Base-by-base conservation (phyloP, 2,113 vertebrate genomes). In the Boulengeromyrus knoepffleri region DNA sequence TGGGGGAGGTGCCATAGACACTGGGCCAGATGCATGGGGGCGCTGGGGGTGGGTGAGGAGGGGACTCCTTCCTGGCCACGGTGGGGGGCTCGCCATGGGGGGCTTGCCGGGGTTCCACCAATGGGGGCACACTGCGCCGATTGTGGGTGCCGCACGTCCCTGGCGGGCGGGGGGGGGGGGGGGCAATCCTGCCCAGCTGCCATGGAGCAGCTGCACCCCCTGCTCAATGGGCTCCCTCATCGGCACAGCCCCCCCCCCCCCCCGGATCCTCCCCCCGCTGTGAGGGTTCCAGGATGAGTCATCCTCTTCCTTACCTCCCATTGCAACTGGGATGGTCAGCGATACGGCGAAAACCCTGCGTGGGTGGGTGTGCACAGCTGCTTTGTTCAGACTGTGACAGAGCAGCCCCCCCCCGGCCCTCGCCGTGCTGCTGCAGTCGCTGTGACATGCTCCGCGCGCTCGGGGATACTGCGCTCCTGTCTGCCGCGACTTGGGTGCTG, bases 391-490 rank as follows among this genome's bases (percentile, higher is more conserved):
- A 45, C 47, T 47, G 39, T 47, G 45, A 74, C 24, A 46, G n/a
- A 24, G 36, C 52, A n/a, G 42, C 42, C 56, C 24, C 53, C 53
- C 39, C 39, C 21, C 56, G 5, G 19, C 47, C 85, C 85, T 88
- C 84, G 90, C 89, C 83, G 36, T 7, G 80, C 89, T 42, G 46
- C 83, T 47, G 88, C 90, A 89, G 46, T 84, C 87, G 52, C 88
- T 88, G 88, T 17, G 56, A 90, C 80, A 88, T 49, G 88, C 90
- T 47, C 85, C 90, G 58, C 85, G 88, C 93, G 10, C 56, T 89
- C 90, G 89, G 17, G 19, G 45, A 91, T 90, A 89, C 91, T 62
- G 85, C 52, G 88, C 80, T 49, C 89, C 88, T 90, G 90, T 80
- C 70, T 90, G 90, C 53, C 86, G 21, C 42, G 9, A 47, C 92